phyloP scores from a whole-genome alignment of 2,113 vertebrate genomes.

The Coptodon bakossiorum region DNA sequence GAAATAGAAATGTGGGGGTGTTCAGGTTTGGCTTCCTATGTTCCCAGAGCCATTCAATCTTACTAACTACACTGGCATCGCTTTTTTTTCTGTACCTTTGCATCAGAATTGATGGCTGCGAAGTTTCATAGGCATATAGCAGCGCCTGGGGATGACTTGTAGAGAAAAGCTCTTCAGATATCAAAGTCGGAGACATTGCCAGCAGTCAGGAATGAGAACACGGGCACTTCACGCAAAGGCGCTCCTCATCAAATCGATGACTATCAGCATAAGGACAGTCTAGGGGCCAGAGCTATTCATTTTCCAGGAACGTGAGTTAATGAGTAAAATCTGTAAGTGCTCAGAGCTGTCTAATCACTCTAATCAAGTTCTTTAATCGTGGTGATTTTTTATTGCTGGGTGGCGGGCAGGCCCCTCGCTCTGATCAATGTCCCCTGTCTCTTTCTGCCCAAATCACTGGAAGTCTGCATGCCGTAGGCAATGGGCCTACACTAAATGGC shows the following conservation, averaged over 20 bases:
- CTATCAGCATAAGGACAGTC: constrained; percentile 25
- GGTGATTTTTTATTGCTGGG: constrained; percentile 47
- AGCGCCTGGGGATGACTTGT: constrained; percentile 25
- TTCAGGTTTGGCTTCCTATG: neutral
- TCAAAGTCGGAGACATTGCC: neutral
- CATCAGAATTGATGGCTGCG: constrained; percentile 18
- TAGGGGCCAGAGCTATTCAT: constrained; percentile 31
- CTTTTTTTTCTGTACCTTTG: neutral
- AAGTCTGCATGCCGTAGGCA: neutral
- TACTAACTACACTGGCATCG: constrained; percentile 33
- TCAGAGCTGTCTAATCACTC: constrained; percentile 54
- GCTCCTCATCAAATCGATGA: constrained; percentile 29
- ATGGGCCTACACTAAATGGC: neutral
- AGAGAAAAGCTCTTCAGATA: constrained; percentile 4
- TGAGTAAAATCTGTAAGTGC: constrained; percentile 19
- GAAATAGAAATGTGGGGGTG: constrained; percentile 42
- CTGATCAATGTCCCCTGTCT: constrained; percentile 16
- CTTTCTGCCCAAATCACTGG: neutral
- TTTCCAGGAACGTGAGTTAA: constrained; percentile 40
- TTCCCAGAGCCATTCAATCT: constrained; percentile 28
- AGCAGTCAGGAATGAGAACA: neutral
- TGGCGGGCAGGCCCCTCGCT: neutral
- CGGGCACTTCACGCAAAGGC: neutral
- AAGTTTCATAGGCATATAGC: constrained; percentile 4
- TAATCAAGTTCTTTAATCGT: constrained; percentile 58